Evolutionary conservation across 1,140 invertebrate genomes (phyloP).

Genomic region (Thaumatotibia leucotreta): DNA sequence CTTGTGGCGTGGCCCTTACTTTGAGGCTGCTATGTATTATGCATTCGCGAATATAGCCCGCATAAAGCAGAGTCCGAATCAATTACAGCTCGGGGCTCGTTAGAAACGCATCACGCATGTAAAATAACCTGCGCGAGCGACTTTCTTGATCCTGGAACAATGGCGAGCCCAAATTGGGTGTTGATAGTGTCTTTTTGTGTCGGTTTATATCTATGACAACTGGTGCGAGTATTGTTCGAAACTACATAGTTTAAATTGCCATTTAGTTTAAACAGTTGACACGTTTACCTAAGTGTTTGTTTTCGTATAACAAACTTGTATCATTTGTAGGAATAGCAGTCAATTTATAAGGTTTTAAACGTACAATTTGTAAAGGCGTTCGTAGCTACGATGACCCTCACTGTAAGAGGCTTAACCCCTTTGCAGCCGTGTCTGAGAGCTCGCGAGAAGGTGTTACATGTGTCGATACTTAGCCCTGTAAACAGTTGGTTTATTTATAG

Average conservation of each 20-base stretch:
- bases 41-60: constrained; percentile 71
- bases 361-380: constrained; percentile 36
- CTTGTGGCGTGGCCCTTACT: not conserved
- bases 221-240: constrained; percentile 10
- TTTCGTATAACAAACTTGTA: not conserved
- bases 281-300: not conserved
- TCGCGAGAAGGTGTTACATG: not conserved
- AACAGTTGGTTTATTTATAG: not conserved
- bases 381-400: constrained; percentile 42
- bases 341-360: constrained; percentile 19
- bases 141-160: constrained; percentile 63
- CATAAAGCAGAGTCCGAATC: constrained; percentile 68
- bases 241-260: constrained; percentile 5
- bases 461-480: constrained; percentile 4
- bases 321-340: constrained; percentile 21
- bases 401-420: constrained; percentile 60
- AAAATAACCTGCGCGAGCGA: constrained; percentile 63
- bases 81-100: constrained; percentile 66
- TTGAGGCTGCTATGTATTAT: constrained; percentile 57
- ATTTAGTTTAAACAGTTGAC: not conserved
- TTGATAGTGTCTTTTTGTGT: constrained; percentile 7
- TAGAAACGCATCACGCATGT: constrained; percentile 75
- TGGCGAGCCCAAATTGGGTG: constrained; percentile 65
- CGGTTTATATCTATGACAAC: constrained; percentile 5
- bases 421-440: constrained; percentile 38